Evolutionary conservation across 2,888 invertebrate species (phyloP), one percentile per base, ranked within the genome.

Genomic region (Stenoptilia bipunctidactyla): DNA sequence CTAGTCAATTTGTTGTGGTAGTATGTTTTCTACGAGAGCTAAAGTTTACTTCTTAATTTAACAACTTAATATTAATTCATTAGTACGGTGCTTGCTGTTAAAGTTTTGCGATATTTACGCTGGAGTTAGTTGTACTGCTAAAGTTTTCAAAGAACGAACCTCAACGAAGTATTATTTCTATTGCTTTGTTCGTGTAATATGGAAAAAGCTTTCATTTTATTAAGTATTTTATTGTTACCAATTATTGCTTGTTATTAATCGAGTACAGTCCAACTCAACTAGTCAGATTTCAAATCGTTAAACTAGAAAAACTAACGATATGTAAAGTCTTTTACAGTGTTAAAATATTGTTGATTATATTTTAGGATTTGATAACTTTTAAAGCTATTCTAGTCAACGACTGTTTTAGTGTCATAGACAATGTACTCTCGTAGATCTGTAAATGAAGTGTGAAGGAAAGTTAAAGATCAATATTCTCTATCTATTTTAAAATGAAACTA

Each of bases 1-100:
- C 75, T 82, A 82, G 83, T 82, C 77, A 82, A 82, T 82, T 80
- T 74, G 71, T 73, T 77, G 71, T 75, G 77, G 74, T 74, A 76
- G 58, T 58, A 73, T 58, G 61, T 76, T 80, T 80, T 77, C 79
- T 80, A 80, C 68, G 64, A 71, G 68, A 70, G 64, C 69, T 74
- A 64, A 63, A 59, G 62, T 69, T 72, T 61, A 69, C 68, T 73
- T 71, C 66, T 57, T 62, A 62, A 66, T 59, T 70, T 61, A 61
- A 67, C 65, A 66, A 52, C 53, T 20, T 20, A 20, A 20, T 5
- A 15, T 51, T 66, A 55, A 55, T 56, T 61, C 58, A 69, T 68
- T 77, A 71, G 71, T 72, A 65, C 71, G 80, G 80, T 82, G 80
- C 80, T 83, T 74, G 65, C 67, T 77, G 71, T 73, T 72, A 68